Conservation (phyloP, 2,113 vertebrate species). For the Galbula dea region DNA sequence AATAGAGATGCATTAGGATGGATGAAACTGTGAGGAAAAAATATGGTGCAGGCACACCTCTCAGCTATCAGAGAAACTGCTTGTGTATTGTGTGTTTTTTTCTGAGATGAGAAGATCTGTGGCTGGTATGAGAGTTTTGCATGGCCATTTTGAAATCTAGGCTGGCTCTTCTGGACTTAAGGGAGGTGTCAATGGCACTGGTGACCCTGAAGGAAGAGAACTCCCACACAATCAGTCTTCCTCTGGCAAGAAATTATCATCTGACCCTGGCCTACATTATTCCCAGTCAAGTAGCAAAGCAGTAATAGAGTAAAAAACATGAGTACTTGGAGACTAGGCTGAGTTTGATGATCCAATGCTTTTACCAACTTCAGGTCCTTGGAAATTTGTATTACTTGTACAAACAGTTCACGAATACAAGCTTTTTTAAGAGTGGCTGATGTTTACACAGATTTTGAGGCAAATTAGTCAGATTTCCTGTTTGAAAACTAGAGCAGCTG, state of each 20-base stretch:
- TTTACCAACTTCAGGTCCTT: neutral
- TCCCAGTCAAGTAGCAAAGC: neutral
- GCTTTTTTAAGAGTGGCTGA: neutral
- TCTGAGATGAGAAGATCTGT: neutral
- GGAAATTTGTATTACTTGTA: neutral
- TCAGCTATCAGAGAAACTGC: neutral
- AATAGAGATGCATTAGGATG: neutral
- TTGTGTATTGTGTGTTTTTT: neutral
- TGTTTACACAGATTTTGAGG: neutral
- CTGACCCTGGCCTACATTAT: neutral
- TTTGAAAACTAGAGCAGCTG: neutral
- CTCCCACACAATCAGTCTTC: accelerated
- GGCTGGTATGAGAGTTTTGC: neutral
- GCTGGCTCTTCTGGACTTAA: neutral
- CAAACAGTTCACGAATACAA: neutral
- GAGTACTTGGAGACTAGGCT: neutral
- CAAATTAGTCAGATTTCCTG: neutral
- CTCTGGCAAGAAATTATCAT: neutral
- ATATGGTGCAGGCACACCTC: neutral
- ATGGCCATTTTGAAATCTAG: neutral
- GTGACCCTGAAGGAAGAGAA: neutral
- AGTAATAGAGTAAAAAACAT: neutral
- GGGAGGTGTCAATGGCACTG: neutral
- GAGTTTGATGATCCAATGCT: neutral
- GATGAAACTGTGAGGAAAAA: neutral